Evolutionary conservation across 2,888 invertebrate genomes (phyloP), one percentile per base, ranked within the genome.

Genomic region (Apamea epomidion): DNA sequence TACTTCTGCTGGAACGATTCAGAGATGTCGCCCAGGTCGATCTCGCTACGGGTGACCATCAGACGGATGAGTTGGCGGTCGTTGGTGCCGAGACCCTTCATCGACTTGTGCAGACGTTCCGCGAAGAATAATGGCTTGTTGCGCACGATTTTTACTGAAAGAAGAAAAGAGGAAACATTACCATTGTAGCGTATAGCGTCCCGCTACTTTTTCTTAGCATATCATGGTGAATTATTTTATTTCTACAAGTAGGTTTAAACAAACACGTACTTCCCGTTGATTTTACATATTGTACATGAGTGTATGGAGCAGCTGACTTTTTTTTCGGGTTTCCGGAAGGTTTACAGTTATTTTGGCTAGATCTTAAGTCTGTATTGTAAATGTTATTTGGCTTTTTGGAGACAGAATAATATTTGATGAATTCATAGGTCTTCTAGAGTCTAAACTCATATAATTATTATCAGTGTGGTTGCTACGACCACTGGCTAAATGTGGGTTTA

Each of bases 81-180:
- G 92, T 99, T 98, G 8, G 99, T 99, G 82, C 99, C 99, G 86
- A 98, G 94, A 8, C 99, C 99, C 93, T 98, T 98, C 99, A 99
- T 99, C 76, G 98, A 98, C 92, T 98, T 98, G 95, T 99, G 98
- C 76, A 99, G 97, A 68, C 98, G 98, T 92, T 98, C 98, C 0
- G 99, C 99, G 95, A 99, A 99, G 97, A 98, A 99, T 60, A 97
- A 97, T 0, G 98, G 97, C 94, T 98, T 98, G 94, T 99, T 98
- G 92, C 98, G 98, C 1, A 98, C 98, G 86, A 98, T 98, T 94
- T 98, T 98, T 80, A 98, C 98, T 98, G 93, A 25, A 94, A 64
- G 25, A 18, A 25, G 18, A 62, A 7, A 37, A 37, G 7, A 42
- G 12, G 2, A n/a, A 12, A n/a, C 18, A 37, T 37, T 32, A 71